Evolutionary conservation across 2,113 vertebrate species (phyloP).

Genomic region (Lynx canadensis): DNA sequence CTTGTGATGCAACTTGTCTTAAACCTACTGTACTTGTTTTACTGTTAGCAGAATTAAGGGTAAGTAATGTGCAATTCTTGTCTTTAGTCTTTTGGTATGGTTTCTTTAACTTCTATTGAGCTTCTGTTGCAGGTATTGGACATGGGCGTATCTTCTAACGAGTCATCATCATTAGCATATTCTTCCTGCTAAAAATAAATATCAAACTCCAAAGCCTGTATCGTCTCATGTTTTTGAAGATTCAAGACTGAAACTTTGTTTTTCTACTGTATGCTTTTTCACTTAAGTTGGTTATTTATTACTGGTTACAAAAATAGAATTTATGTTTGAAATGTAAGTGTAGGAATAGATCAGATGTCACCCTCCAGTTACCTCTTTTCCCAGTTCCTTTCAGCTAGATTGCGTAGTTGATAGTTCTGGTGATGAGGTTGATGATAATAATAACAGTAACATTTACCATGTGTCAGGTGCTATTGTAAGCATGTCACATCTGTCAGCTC

Average conservation of each 20-base stretch:
- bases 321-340: conserved; percentile 31
- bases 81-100: conserved; percentile 76
- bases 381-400: not conserved
- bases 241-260: conserved; percentile 53
- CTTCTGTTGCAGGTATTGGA: conserved; percentile 92
- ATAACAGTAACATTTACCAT: not conserved
- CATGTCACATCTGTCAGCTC: not conserved
- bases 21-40: conserved; percentile 72
- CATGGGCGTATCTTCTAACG: conserved; percentile 88
- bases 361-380: not conserved
- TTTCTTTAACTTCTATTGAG: conserved; percentile 91
- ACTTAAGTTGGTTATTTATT: conserved; percentile 40
- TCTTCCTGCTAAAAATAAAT: conserved; percentile 91
- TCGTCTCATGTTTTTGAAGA: conserved; percentile 92
- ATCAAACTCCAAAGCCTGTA: conserved; percentile 90
- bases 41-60: conserved; percentile 75
- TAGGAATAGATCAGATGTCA: not conserved
- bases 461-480: not conserved
- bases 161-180: conserved; percentile 86
- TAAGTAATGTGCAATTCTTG: conserved; percentile 84
- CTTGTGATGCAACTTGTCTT: conserved; percentile 16
- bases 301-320: conserved; percentile 53
- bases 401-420: not conserved
- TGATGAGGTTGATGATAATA: not conserved
- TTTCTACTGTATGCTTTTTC: conserved; percentile 42